Percentiles rank a stretch among this genome's conserved stretches.
Evolutionary conservation across 2,797 vertebrate genomes (phyloP).

Genomic region (Brachyrhaphis roseni): DNA sequence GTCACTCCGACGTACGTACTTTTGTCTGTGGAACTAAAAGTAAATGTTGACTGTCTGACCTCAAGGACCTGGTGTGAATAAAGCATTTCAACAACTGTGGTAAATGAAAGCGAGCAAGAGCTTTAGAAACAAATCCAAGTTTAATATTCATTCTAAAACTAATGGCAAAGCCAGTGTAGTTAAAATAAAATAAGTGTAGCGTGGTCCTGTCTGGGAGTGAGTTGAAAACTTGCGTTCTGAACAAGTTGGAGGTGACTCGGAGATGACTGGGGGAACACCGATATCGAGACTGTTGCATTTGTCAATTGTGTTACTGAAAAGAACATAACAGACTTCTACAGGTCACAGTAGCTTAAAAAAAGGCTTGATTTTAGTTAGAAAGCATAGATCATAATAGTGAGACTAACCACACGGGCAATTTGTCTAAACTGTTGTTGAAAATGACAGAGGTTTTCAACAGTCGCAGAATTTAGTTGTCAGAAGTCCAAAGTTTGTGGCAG

Average conservation of each 20-base stretch:
- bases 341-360: neutral
- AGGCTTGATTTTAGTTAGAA: neutral
- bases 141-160: neutral
- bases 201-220: neutral
- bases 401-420: too few species aligned
- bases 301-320: neutral
- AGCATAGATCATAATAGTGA: too few species aligned
- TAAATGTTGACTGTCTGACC: neutral
- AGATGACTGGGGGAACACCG: too few species aligned
- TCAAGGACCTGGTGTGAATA: neutral
- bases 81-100: neutral
- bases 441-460: neutral
- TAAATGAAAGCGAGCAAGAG: neutral
- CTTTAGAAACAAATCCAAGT: neutral
- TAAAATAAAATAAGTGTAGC: too few species aligned
- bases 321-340: neutral
- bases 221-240: neutral
- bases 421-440: too few species aligned
- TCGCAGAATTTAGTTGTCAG: neutral
- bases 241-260: neutral
- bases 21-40: neutral
- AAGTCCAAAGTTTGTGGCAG: neutral
- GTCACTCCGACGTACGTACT: fast-evolving
- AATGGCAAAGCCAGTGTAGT: neutral
- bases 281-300: neutral